Base-by-base conservation (phyloP, 2,888 invertebrate species). In the Scaptomyza caliginosa region DNA sequence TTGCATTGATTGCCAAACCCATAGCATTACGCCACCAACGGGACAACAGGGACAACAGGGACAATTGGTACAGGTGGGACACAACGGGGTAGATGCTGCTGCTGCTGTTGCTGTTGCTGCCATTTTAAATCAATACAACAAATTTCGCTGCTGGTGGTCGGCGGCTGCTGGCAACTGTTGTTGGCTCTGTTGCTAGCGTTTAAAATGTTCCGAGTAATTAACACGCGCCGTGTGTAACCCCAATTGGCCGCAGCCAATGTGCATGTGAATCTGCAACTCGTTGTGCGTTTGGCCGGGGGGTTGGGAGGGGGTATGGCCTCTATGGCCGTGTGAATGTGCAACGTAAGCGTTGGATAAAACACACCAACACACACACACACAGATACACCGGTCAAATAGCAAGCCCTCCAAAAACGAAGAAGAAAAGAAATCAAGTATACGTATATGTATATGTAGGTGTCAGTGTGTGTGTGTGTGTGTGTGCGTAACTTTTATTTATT, bases 171-270 rank as follows among this genome's bases (percentile, higher is more conserved):
- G 34, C 8, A 16, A 16, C 16, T 16, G 16, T 16, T 16, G 34
- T 32, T 32, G 32, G 19, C 19, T n/a, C 13, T 28, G 45, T 8
- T 23, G 40, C 8, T 40, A n/a, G 51, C 24, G 85, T 79, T 82
- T 82, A 82, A 82, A 82, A 85, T 82, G 81, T 82, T 82, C 82
- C 85, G 83, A 82, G 81, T 82, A 82, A 82, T 82, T 82, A 82
- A 82, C 81, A 85, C 85, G 81, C 77, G 77, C 82, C 83, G 82
- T 74, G 79, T 85, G 79, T 79, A 82, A 77, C 82, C 82, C 82
- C 81, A 82, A 80, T 81, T 81, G 80, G 76, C 56, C 58, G 21
- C 36, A 48, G 30, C 50, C 26, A 42, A 19, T 36, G 34, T 6
- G 23, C 21, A 32, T 45, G 59, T 45, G 45, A 16, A 52, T 28